Conservation (phyloP, 2,888 invertebrate genomes). For the Polyommatus icarus region DNA sequence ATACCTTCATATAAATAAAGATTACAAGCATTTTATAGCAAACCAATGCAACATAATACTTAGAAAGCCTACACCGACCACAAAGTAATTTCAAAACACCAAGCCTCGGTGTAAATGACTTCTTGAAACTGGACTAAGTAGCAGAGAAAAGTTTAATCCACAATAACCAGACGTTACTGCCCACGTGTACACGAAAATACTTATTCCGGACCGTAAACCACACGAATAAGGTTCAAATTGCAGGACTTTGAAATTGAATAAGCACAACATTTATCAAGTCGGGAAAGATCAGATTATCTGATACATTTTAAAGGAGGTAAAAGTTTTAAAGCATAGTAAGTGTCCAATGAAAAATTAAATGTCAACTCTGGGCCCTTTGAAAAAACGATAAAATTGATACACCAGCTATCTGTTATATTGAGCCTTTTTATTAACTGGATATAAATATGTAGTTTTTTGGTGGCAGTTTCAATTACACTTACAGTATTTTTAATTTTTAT, state of each 20-base stretch:
- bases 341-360: conserved; percentile 4
- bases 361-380: background rate
- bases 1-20: too few species aligned
- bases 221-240: conserved; percentile 37
- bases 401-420: background rate
- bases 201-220: background rate
- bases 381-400: background rate
- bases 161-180: conserved; percentile 76
- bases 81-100: conserved; percentile 53
- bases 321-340: conserved; percentile 12
- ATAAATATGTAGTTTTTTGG: background rate
- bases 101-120: conserved; percentile 69
- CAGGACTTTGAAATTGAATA: conserved; percentile 3
- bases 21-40: background rate
- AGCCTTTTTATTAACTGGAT: background rate
- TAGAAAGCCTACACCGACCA: conserved; percentile 42
- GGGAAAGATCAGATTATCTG: conserved; percentile 20
- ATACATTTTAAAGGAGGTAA: conserved; percentile 14
- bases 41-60: conserved; percentile 38
- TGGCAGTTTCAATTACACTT: too few species aligned
- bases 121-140: conserved; percentile 76
- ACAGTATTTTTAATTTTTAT: too few species aligned
- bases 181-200: conserved; percentile 47
- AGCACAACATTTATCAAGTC: conserved; percentile 22
- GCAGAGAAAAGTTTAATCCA: conserved; percentile 74